Conservation (phyloP, 2,113 vertebrate species). For the Panthera uncia region DNA sequence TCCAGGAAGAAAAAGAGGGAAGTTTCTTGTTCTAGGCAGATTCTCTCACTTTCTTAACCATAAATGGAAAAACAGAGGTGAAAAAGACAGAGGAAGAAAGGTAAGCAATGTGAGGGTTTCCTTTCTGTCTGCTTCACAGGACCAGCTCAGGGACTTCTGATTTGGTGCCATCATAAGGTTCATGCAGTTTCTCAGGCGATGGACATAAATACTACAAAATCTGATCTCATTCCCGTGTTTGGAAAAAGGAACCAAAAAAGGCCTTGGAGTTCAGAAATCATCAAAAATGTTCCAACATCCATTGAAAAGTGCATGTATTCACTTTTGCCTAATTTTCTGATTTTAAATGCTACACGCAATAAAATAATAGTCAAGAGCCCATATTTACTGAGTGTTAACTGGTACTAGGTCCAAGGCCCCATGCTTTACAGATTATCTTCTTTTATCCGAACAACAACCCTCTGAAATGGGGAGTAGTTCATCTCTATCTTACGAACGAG, state of each 20-base stretch:
- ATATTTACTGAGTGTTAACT: not conserved
- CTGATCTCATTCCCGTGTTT: not conserved
- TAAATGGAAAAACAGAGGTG: slow-evolving; percentile 71
- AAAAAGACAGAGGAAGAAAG: not conserved
- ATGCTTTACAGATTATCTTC: not conserved
- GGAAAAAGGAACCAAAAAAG: not conserved
- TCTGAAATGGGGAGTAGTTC: not conserved
- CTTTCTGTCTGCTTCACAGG: not conserved
- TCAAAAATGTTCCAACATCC: not conserved
- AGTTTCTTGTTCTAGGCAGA: slow-evolving; percentile 72
- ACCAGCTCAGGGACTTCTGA: not conserved
- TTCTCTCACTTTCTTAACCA: slow-evolving; percentile 69
- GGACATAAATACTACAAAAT: not conserved
- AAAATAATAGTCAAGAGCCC: not conserved
- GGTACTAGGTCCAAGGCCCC: too few relatives aligned
- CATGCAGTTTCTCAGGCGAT: not conserved
- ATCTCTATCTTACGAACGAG: not conserved
- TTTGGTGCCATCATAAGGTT: not conserved
- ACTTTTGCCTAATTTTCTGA: not conserved
- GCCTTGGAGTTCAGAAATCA: not conserved
- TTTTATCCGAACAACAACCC: not conserved
- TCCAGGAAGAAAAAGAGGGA: slow-evolving; percentile 72
- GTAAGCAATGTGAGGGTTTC: too few relatives aligned
- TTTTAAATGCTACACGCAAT: not conserved
- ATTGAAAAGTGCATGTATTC: not conserved